Conservation (phyloP, 2,888 invertebrate species). For the Cryptophagus acutangulus region DNA sequence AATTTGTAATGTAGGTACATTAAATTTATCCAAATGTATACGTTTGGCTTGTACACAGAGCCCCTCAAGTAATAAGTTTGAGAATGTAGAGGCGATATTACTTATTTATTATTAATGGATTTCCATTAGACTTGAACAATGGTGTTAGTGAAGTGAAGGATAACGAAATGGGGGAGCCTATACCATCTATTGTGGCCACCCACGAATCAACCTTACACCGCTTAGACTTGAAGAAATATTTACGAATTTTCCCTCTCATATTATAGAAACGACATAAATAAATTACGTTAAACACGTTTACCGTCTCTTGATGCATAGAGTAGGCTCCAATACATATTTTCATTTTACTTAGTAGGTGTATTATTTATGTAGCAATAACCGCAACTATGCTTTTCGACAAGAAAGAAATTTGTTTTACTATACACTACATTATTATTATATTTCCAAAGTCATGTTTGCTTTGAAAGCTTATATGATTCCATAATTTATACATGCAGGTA, state of each 20-base stretch:
- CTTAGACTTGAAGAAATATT: constrained; percentile 23
- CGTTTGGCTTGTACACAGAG: constrained; percentile 1
- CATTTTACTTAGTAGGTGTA: constrained; percentile 2
- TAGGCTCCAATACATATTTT: constrained; percentile 16
- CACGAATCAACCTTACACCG: constrained; percentile 22
- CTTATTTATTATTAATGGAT: constrained; percentile 46
- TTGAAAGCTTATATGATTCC: too few relatives aligned
- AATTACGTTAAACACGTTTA: constrained; percentile 21
- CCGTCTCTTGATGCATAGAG: constrained; percentile 14
- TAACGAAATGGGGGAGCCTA: constrained; percentile 24
- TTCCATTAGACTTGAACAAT: constrained; percentile 44
- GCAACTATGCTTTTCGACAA: not conserved
- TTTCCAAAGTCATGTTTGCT: too few relatives aligned
- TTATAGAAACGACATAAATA: constrained; percentile 20
- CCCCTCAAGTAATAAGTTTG: constrained; percentile 3
- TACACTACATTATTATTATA: too few relatives aligned
- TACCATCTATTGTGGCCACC: constrained; percentile 24
- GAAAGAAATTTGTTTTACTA: not conserved
- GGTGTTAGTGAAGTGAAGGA: constrained; percentile 33
- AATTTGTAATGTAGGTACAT: not conserved
- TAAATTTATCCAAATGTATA: too few relatives aligned
- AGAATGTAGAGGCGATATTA: constrained; percentile 32
- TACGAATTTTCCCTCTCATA: constrained; percentile 25
- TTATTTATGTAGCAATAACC: not conserved
- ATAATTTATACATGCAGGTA: too few relatives aligned